Evolutionary conservation across 2,113 vertebrate species (phyloP).

Genomic region (Eira barbara): DNA sequence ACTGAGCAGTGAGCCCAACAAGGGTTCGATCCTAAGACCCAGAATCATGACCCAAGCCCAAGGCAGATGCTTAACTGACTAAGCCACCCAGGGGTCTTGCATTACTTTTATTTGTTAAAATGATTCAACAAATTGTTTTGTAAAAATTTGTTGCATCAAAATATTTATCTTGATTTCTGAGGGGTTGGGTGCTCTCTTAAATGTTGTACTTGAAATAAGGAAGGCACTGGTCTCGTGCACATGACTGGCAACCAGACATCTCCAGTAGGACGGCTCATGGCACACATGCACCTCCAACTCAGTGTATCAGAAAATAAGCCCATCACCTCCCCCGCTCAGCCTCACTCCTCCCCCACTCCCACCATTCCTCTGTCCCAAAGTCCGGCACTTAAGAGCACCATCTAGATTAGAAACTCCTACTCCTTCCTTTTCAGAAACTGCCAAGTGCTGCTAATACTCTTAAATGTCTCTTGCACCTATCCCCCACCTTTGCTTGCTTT

Average conservation of each 20-base stretch:
- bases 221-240: neutral
- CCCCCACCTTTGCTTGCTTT: neutral
- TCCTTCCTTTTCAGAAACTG: neutral
- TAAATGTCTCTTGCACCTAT: neutral
- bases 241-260: neutral
- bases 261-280: neutral
- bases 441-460: neutral
- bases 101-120: neutral
- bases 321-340: neutral
- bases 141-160: neutral
- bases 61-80: neutral
- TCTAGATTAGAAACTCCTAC: neutral
- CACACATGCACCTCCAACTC: neutral
- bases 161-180: conserved; percentile 3
- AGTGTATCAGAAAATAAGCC: neutral
- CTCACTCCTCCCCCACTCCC: rapidly evolving
- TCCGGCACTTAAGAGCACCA: neutral
- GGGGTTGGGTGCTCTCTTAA: neutral
- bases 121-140: neutral
- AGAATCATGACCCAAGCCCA: neutral
- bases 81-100: neutral
- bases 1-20: neutral
- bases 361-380: rapidly evolving
- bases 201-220: neutral
- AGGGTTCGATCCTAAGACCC: neutral